Percentiles rank a stretch among this genome's conserved stretches.
phyloP scores from a whole-genome alignment of 2,888 invertebrate genomes.

The Icerya purchasi region DNA sequence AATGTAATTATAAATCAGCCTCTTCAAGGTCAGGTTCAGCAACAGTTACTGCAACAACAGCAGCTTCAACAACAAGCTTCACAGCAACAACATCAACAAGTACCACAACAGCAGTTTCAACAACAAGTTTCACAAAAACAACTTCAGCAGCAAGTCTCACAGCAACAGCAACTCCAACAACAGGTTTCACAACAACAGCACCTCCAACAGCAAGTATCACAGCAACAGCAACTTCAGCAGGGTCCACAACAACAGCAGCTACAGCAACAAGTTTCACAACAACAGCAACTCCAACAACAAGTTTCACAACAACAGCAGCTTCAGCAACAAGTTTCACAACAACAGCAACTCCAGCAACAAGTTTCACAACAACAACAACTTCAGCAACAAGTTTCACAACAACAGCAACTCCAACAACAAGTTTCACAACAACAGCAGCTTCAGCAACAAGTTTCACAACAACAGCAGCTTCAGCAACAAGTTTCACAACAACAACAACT shows the following conservation, averaged over 20 bases:
- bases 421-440: conserved; percentile 19
- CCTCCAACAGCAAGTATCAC: conserved; percentile 27
- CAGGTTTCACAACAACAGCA: conserved; percentile 24
- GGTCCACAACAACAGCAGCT: conserved; percentile 22
- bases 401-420: conserved; percentile 6
- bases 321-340: conserved; percentile 18
- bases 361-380: conserved; percentile 23
- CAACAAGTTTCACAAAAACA: conserved; percentile 9
- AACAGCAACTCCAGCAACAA: conserved; percentile 20
- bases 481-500: not conserved
- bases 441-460: conserved; percentile 8
- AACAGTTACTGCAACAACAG: conserved; percentile 25
- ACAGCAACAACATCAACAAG: conserved; percentile 28
- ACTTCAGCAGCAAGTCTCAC: conserved; percentile 17
- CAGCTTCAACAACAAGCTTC: conserved; percentile 31
- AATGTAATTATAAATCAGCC: too few relatives aligned
- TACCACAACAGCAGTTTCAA: conserved; percentile 21
- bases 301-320: conserved; percentile 15
- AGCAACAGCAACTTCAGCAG: conserved; percentile 21
- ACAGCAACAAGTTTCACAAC: conserved; percentile 19
- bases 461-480: conserved; percentile 6
- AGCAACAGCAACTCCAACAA: conserved; percentile 24
- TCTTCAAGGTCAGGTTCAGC: conserved; percentile 17
- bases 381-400: conserved; percentile 5
- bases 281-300: conserved; percentile 18